Conservation (phyloP, 2,888 invertebrate genomes). For the Microchrysa polita region DNA sequence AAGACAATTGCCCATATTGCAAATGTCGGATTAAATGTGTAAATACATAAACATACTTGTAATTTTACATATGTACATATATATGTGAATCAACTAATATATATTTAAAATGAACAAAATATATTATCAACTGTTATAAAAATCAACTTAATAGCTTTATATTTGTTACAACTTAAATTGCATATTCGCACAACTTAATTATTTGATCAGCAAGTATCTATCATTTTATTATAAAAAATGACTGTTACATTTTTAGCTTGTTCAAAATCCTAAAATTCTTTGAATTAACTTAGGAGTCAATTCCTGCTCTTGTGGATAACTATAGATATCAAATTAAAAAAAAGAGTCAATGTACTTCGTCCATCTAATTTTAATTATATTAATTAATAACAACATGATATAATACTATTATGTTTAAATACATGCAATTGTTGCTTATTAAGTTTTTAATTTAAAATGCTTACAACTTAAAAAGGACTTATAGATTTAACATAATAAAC, state of each 20-base stretch:
- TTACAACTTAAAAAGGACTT: neutral
- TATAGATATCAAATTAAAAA: neutral
- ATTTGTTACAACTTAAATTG: neutral
- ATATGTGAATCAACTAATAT: neutral
- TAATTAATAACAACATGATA: neutral
- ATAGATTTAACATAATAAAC: neutral
- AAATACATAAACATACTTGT: slow-evolving; percentile 17
- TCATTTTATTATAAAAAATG: neutral
- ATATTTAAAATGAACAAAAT: too few species aligned
- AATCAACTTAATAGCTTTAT: too few species aligned
- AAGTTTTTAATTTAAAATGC: slow-evolving; percentile 14
- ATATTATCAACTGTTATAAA: too few species aligned
- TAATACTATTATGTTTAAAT: neutral
- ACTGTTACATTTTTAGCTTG: neutral
- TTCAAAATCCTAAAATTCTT: neutral
- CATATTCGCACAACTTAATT: slow-evolving; percentile 22
- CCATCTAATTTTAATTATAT: slow-evolving; percentile 23
- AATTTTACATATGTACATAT: neutral
- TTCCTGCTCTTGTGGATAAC: too few species aligned
- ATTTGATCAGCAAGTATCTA: neutral
- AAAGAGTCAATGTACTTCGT: slow-evolving; percentile 12
- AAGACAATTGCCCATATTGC: too few species aligned
- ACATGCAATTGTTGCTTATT: slow-evolving; percentile 24
- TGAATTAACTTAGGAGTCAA: too few species aligned
- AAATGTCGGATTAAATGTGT: slow-evolving; percentile 8